Conservation (phyloP, 1,140 invertebrate species). For the Drusus annulatus region DNA sequence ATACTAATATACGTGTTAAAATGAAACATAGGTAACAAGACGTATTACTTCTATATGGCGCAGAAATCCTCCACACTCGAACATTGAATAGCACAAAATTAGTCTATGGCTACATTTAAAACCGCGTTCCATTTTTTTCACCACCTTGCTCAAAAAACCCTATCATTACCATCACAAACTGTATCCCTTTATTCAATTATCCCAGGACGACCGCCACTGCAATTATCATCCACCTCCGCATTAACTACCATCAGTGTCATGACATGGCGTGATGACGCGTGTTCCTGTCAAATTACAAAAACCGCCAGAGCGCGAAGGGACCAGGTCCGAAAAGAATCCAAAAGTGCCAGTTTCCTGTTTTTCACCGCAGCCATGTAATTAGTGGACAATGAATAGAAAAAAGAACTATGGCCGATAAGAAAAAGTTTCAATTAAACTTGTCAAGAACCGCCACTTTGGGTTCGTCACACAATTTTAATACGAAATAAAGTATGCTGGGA, state of each 20-base stretch:
- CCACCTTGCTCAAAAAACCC: background rate
- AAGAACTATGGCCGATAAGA: background rate
- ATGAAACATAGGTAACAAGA: too few species aligned
- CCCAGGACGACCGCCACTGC: background rate
- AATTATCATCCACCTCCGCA: conserved; percentile 17
- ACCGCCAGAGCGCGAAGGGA: conserved; percentile 41
- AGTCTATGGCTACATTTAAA: too few species aligned
- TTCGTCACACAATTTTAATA: conserved; percentile 33
- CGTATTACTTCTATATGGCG: too few species aligned
- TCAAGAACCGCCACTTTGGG: conserved; percentile 43
- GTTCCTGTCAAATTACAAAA: conserved; percentile 51
- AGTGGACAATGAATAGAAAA: conserved; percentile 42
- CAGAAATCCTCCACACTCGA: too few species aligned
- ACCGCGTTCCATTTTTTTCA: too few species aligned
- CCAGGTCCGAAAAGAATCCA: conserved; percentile 19
- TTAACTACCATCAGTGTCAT: conserved; percentile 19
- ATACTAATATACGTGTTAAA: too few species aligned
- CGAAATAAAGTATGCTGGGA: conserved; percentile 4
- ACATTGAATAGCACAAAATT: too few species aligned
- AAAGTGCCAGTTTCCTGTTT: conserved; percentile 48
- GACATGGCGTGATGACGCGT: conserved; percentile 49
- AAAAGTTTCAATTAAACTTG: conserved; percentile 50
- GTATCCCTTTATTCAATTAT: conserved; percentile 18
- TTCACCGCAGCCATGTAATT: conserved; percentile 47
- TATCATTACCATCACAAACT: background rate